Base-by-base conservation (phyloP, 2,888 invertebrate species). In the Drosophila mulleri region DNA sequence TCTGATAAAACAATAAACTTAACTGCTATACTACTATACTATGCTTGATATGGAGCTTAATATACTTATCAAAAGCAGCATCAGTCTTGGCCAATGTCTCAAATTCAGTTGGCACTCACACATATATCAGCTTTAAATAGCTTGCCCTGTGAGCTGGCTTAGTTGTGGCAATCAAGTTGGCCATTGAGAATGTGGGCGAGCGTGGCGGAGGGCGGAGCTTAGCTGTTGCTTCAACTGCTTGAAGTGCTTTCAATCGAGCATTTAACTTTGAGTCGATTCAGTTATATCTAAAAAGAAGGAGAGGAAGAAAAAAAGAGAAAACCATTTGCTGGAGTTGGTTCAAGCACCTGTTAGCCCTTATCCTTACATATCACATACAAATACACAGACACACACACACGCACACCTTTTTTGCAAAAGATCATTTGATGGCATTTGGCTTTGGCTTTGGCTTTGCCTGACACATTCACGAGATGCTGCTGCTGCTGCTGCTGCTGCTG, bases 371-470 rank as follows among this genome's bases (percentile, higher is more conserved):
- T 71, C 71, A 23, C 37, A 32, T 9, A 23, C 37, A 9, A 12
- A 52, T n/a, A 26, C 39, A 53, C 26, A 16, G n/a, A n/a, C n/a
- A 12, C 53, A 23, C 26, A 20, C 20, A 3, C 35, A 9, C 26
- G 12, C 54, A 45, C 45, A 23, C 23, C 12, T 54, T 52, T 50
- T 37, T 42, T 14, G 23, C 29, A 29, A 20, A 66, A 56, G 72
- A 72, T 72, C 67, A 48, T 57, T 64, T 47, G 53, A 58, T 69
- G 68, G 68, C 54, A 37, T 47, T 56, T 50, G 44, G 48, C 48
- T 41, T 67, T 41, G 29, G 53, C 52, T n/a, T 32, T 37, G 47
- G 47, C 48, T 41, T 58, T 26, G 29, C n/a, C 54, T 53, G 59
- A 35, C 37, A 67, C 67, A 52, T 67, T 32, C 42, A 44, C 41